A percentile compares a stretch with the other conserved stretches of the same genome.
Evolutionary conservation across 1,140 invertebrate species (phyloP).

Genomic region (Heliconius congener): DNA sequence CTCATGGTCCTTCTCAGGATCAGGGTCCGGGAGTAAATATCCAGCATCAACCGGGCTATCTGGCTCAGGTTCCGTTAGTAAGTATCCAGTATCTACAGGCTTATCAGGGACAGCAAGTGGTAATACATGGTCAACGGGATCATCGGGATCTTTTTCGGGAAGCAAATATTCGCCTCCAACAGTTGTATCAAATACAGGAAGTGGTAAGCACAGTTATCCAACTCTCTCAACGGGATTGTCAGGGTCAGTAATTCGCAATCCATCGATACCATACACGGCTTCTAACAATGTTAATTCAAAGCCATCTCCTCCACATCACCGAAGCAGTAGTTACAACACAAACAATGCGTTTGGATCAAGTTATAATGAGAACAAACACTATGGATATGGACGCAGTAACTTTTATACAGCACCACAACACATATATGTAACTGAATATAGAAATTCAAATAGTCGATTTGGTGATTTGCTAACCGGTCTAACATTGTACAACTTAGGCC

Average conservation of each 20-base stretch:
- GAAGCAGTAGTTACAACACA: slow-evolving; percentile 37
- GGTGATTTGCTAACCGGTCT: slow-evolving; percentile 66
- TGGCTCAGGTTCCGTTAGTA: slow-evolving; percentile 30
- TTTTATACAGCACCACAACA: slow-evolving; percentile 60
- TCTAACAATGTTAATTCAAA: not conserved
- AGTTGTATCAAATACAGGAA: not conserved
- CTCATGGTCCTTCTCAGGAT: slow-evolving; percentile 17
- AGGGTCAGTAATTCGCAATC: slow-evolving; percentile 4
- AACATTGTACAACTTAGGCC: slow-evolving; percentile 70
- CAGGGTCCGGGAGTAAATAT: slow-evolving; percentile 32
- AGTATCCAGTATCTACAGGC: slow-evolving; percentile 39
- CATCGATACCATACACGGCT: not conserved
- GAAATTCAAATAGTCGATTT: slow-evolving; percentile 66
- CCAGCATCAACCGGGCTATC: slow-evolving; percentile 25
- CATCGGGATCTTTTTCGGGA: not conserved
- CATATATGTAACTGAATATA: slow-evolving; percentile 66
- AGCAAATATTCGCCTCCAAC: not conserved
- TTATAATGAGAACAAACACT: slow-evolving; percentile 28
- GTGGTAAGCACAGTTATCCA: slow-evolving; percentile 1
- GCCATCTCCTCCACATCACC: slow-evolving; percentile 26
- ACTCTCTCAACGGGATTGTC: slow-evolving; percentile 22
- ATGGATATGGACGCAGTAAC: slow-evolving; percentile 7
- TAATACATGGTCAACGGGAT: slow-evolving; percentile 22
- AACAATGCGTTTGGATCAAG: slow-evolving; percentile 34
- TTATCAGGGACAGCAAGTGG: slow-evolving; percentile 33